Conservation (phyloP, 2,888 invertebrate species). For the Belgica antarctica region DNA sequence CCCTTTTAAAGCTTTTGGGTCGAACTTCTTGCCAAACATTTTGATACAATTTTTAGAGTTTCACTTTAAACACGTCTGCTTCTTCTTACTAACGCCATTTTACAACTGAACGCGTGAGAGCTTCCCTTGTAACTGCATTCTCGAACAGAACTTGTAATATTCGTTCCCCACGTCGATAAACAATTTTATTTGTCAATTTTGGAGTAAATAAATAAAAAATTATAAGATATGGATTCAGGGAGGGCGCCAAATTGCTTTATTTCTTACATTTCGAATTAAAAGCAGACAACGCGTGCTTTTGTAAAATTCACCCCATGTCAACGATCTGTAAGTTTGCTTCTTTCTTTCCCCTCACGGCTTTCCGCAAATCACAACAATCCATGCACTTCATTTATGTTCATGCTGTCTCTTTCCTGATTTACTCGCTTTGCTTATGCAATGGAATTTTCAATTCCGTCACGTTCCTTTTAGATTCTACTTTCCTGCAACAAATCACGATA, state of each 20-base stretch:
- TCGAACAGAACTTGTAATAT: too few species aligned
- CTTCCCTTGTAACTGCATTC: constrained; percentile 3
- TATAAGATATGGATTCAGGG: constrained; percentile 1
- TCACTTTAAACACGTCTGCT: not conserved
- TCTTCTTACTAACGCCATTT: constrained; percentile 36
- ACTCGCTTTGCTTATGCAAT: too few species aligned
- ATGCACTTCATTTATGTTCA: not conserved
- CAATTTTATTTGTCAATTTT: constrained; percentile 24
- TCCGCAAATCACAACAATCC: constrained; percentile 1
- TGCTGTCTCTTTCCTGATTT: too few species aligned
- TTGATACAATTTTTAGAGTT: constrained; percentile 12
- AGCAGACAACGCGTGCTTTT: constrained; percentile 1
- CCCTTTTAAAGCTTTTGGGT: not conserved
- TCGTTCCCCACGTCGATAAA: not conserved
- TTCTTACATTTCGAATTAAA: not conserved
- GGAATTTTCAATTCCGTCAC: constrained; percentile 1
- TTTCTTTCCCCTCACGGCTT: not conserved
- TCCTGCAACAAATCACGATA: not conserved
- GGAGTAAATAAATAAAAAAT: constrained; percentile 21
- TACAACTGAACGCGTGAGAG: constrained; percentile 26
- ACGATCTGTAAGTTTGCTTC: too few species aligned
- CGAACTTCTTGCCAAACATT: constrained; percentile 31
- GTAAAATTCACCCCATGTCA: too few species aligned
- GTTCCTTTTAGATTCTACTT: not conserved
- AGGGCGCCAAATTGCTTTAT: not conserved